These are phyloP conservation scores for Palloptera scutellata DNA, from an alignment of 2,888 invertebrate species.

Conservation along the genomic window DNA sequence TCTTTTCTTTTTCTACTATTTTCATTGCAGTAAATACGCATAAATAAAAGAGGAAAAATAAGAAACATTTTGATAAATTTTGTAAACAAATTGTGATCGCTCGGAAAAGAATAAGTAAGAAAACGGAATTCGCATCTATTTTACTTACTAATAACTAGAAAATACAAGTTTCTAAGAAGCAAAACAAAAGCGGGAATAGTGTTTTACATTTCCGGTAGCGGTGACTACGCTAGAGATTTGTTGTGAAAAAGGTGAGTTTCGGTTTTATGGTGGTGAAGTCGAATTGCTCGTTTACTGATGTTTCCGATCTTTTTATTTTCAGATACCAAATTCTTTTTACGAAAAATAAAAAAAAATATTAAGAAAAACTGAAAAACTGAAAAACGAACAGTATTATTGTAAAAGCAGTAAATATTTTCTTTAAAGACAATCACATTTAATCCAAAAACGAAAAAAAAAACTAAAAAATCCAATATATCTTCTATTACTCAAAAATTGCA, in stretches of 20 bases:
- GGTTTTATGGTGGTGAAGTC: no score
- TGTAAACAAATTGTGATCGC: constrained; percentile 39
- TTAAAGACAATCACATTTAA: constrained; percentile 29
- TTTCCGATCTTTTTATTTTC: no score
- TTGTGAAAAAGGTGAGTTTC: no score
- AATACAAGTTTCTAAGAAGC: constrained; percentile 22
- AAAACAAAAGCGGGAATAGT: constrained; percentile 26
- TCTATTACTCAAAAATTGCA: constrained; percentile 5
- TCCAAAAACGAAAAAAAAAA: neutral
- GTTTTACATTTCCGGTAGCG: constrained; percentile 20
- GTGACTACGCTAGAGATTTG: no score
- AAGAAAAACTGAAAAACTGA: constrained; percentile 9
- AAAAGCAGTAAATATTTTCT: constrained; percentile 23
- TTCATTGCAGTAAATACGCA: no score
- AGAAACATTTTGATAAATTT: neutral
- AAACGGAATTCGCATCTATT: constrained; percentile 28
- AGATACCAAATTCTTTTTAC: no score
- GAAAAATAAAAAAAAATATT: neutral
- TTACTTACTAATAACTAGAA: constrained; percentile 22
- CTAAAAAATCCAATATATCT: neutral
- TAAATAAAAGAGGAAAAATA: neutral
- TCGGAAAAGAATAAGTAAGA: constrained; percentile 18
- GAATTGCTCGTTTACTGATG: no score
- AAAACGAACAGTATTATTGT: constrained; percentile 37
- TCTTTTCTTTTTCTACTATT: no score